Evolutionary conservation across 2,797 vertebrate species (phyloP).

Genomic region (Lacerta bilineata): DNA sequence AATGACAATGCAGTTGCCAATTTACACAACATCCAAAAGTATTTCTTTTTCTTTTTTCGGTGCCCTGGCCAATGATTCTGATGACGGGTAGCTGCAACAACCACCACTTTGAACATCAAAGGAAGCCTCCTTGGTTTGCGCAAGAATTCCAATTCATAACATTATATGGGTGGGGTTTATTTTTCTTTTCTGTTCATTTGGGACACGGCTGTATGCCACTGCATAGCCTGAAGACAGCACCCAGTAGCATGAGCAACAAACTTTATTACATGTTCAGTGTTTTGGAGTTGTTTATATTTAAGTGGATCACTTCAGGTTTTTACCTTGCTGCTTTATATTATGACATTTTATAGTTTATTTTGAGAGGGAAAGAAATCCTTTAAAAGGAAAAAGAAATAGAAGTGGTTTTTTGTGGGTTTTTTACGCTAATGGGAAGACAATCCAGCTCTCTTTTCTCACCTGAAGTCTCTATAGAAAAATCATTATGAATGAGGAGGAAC

Average conservation of each 20-base stretch:
- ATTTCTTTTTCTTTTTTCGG: slow-evolving; percentile 39
- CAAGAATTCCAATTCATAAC: slow-evolving; percentile 73
- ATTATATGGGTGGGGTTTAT: slow-evolving; percentile 64
- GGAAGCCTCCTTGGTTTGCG: slow-evolving; percentile 61
- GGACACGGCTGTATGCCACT: slow-evolving; percentile 42
- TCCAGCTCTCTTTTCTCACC: background rate
- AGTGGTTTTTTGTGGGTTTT: background rate
- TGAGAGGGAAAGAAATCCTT: background rate
- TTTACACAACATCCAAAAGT: slow-evolving; percentile 47
- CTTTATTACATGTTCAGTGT: slow-evolving; percentile 64
- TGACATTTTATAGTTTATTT: slow-evolving; percentile 6
- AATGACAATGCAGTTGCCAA: slow-evolving; percentile 49
- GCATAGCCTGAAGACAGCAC: slow-evolving; percentile 15
- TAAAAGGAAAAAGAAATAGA: slow-evolving; percentile 13
- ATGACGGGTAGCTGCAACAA: slow-evolving; percentile 60
- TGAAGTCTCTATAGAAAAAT: slow-evolving; percentile 14
- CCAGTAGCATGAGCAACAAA: slow-evolving; percentile 70
- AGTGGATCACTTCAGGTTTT: slow-evolving; percentile 16
- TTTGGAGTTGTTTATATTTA: slow-evolving; percentile 68
- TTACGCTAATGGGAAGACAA: background rate
- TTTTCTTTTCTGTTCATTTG: slow-evolving; percentile 62
- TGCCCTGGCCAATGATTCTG: slow-evolving; percentile 50
- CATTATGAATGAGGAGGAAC: background rate
- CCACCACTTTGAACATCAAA: slow-evolving; percentile 68
- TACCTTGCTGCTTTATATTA: background rate